phyloP scores from a whole-genome alignment of 2,888 invertebrate genomes.

The Ditylenchus weischeri region DNA sequence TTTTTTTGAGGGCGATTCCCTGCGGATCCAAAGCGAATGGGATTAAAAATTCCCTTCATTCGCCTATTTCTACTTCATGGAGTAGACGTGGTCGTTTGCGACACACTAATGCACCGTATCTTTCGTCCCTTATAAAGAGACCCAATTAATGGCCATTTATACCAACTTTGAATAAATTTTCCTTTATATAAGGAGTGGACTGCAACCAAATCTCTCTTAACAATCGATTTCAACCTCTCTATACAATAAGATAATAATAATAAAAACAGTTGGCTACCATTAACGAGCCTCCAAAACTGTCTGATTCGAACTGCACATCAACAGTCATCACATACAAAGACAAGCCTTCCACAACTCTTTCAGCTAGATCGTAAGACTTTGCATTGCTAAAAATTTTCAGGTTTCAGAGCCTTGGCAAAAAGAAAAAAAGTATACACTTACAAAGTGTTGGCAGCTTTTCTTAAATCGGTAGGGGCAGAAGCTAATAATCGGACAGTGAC shows the following conservation, averaged over 20 bases:
- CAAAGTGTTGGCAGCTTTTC: conserved; percentile 11
- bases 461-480: neutral
- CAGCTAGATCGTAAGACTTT: conserved; percentile 74
- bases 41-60: no score
- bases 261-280: conserved; percentile 68
- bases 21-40: no score
- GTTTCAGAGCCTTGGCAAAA: neutral
- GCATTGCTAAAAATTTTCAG: conserved; percentile 12
- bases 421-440: neutral
- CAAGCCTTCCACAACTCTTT: conserved; percentile 95
- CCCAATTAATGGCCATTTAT: no score
- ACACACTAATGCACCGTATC: no score
- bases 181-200: no score
- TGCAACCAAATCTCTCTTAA: no score
- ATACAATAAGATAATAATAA: neutral
- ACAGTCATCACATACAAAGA: conserved; percentile 91
- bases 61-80: no score
- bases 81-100: no score
- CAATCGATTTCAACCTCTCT: no score
- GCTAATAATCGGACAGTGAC: conserved; percentile 18
- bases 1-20: no score
- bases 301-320: conserved; percentile 85
- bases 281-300: conserved; percentile 89
- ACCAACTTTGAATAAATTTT: no score
- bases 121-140: no score